phyloP scores from a whole-genome alignment of 1,140 invertebrate genomes.

The Saccostrea cuccullata region DNA sequence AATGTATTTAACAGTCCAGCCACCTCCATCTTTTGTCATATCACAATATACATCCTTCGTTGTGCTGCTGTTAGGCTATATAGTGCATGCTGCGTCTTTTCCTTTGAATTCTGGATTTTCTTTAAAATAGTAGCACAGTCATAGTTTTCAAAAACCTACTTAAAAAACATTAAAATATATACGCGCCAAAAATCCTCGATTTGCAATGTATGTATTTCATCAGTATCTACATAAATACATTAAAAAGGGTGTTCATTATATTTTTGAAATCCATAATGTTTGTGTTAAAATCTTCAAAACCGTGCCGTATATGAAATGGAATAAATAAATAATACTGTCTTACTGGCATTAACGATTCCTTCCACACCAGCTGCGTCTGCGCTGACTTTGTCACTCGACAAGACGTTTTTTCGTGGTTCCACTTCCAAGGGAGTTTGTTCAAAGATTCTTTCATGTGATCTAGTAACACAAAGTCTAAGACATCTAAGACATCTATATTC shows the following conservation, averaged over 20 bases:
- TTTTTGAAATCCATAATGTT: background rate
- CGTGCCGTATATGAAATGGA: too few species aligned
- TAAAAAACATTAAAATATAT: background rate
- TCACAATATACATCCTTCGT: too few species aligned
- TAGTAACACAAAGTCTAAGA: background rate
- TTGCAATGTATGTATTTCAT: background rate
- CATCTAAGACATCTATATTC: background rate
- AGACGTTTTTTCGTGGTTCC: background rate
- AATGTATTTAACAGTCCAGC: too few species aligned
- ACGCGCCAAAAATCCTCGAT: background rate
- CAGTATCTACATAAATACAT: background rate
- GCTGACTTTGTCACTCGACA: background rate
- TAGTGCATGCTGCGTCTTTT: background rate
- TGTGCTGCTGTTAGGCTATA: background rate
- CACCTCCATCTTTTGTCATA: too few species aligned
- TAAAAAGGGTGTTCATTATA: background rate
- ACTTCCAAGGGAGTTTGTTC: background rate
- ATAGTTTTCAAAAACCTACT: background rate
- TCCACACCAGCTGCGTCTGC: background rate
- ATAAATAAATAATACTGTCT: background rate
- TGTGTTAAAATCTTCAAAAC: background rate
- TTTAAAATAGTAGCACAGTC: background rate
- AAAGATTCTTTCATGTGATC: background rate
- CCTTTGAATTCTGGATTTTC: background rate
- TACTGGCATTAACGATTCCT: background rate